Evolutionary conservation across 2,113 vertebrate genomes (phyloP).

Genomic region (Dunckerocampus dactyliophorus): DNA sequence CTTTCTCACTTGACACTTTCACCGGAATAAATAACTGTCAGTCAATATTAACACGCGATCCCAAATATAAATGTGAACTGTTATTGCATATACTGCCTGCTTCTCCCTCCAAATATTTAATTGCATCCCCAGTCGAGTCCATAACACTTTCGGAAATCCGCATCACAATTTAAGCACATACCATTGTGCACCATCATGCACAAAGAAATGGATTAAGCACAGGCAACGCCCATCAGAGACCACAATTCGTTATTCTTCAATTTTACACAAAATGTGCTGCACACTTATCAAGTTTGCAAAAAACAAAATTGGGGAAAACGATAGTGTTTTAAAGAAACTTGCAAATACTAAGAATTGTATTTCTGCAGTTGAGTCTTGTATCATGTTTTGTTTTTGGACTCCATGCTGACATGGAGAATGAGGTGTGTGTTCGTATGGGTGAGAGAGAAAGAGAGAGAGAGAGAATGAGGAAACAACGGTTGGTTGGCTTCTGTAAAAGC

Average conservation of each 20-base stretch:
- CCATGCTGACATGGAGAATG: slow-evolving; percentile 1
- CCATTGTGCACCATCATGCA: slow-evolving; percentile 3
- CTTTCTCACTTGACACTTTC: slow-evolving; percentile 7
- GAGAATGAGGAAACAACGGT: slow-evolving; percentile 40
- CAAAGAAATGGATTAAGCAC: slow-evolving; percentile 25
- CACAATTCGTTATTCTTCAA: neutral
- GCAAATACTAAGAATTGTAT: too few relatives aligned
- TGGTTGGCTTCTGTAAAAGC: slow-evolving; percentile 52
- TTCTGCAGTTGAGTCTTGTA: neutral
- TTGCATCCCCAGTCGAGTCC: neutral
- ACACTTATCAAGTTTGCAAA: neutral
- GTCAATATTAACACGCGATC: neutral
- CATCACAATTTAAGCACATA: neutral
- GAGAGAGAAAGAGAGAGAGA: slow-evolving; percentile 15
- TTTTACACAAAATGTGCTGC: neutral
- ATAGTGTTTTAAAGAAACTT: slow-evolving; percentile 1
- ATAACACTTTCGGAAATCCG: too few relatives aligned
- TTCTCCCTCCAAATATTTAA: neutral
- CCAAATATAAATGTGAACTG: neutral
- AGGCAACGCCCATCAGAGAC: slow-evolving; percentile 42
- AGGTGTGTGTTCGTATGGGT: slow-evolving; percentile 1
- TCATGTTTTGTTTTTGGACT: neutral
- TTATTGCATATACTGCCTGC: too few relatives aligned
- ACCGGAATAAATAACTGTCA: neutral
- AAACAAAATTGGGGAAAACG: neutral